Percentiles rank a stretch among this genome's conserved stretches.
These are phyloP conservation scores for Neoniphon sammara DNA, from an alignment of 2,797 vertebrate genomes.

Conservation along the genomic window DNA sequence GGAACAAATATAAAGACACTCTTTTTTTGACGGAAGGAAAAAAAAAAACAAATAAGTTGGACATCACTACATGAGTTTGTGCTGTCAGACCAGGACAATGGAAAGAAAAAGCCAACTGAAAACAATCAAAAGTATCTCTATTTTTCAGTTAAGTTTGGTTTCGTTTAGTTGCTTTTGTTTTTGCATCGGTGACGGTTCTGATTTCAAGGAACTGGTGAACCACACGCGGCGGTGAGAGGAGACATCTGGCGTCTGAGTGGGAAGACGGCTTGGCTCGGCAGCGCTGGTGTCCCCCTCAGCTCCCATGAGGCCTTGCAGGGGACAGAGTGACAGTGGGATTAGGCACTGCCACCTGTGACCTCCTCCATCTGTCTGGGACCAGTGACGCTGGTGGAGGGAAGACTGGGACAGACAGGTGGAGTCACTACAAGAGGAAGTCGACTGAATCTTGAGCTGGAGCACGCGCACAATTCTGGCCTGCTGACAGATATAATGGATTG, in stretches of 20 bases:
- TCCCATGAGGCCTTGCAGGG: constrained; percentile 71
- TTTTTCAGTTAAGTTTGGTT: constrained; percentile 63
- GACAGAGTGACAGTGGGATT: constrained; percentile 32
- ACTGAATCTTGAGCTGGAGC: constrained; percentile 32
- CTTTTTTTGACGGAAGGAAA: constrained; percentile 5
- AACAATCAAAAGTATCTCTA: constrained; percentile 67
- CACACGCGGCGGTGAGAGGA: constrained; percentile 23
- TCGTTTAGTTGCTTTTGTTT: constrained; percentile 44
- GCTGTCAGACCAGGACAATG: constrained; percentile 59
- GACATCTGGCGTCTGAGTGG: neutral
- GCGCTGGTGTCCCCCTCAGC: constrained; percentile 36
- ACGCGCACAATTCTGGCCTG: constrained; percentile 54
- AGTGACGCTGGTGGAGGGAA: constrained; percentile 4
- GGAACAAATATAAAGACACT: constrained; percentile 23
- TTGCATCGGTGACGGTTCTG: constrained; percentile 33
- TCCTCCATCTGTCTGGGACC: constrained; percentile 31
- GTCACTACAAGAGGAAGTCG: constrained; percentile 40
- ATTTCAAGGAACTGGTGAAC: constrained; percentile 37
- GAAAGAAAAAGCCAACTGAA: constrained; percentile 75
- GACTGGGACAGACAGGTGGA: constrained; percentile 34
- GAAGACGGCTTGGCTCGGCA: neutral
- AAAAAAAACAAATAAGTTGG: constrained; percentile 20
- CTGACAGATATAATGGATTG: constrained; percentile 55
- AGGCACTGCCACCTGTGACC: constrained; percentile 49
- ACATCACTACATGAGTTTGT: constrained; percentile 40